phyloP scores from a whole-genome alignment of 2,888 invertebrate genomes.

The Drosophila diplacantha region DNA sequence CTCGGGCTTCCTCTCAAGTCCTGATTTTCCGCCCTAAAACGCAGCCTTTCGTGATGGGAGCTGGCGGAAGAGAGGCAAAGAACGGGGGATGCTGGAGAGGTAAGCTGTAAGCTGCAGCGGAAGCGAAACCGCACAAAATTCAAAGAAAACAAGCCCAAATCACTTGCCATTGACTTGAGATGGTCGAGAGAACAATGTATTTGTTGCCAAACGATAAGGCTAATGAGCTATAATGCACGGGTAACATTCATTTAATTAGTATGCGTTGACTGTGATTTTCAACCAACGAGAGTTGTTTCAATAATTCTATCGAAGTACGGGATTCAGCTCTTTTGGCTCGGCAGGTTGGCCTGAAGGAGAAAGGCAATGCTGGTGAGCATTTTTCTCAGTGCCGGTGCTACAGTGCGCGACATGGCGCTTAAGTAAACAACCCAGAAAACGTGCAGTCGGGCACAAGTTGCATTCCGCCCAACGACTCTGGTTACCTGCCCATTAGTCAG shows the following conservation, averaged over 20 bases:
- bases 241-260: no score
- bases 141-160: constrained; percentile 24
- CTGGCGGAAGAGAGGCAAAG: constrained; percentile 22
- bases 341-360: not conserved
- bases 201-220: not conserved
- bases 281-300: no score
- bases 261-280: not conserved
- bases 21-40: constrained; percentile 9
- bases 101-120: constrained; percentile 27
- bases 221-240: not conserved
- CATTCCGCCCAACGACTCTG: constrained; percentile 12
- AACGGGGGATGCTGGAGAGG: constrained; percentile 42
- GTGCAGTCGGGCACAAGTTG: constrained; percentile 28
- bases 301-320: not conserved
- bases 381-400: constrained; percentile 31
- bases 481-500: constrained; percentile 2
- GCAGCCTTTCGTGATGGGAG: constrained; percentile 31
- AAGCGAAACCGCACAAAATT: constrained; percentile 32
- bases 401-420: constrained; percentile 6
- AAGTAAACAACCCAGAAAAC: constrained; percentile 39
- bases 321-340: not conserved
- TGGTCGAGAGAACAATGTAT: not conserved
- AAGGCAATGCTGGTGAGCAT: constrained; percentile 8
- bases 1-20: constrained; percentile 2
- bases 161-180: not conserved